A percentile compares a stretch with the other conserved stretches of the same genome.
Evolutionary conservation across 30 jellyfish, hydroid and myxozoan genomes (phyloP).

Genomic region (Turritopsis dohrnii): DNA sequence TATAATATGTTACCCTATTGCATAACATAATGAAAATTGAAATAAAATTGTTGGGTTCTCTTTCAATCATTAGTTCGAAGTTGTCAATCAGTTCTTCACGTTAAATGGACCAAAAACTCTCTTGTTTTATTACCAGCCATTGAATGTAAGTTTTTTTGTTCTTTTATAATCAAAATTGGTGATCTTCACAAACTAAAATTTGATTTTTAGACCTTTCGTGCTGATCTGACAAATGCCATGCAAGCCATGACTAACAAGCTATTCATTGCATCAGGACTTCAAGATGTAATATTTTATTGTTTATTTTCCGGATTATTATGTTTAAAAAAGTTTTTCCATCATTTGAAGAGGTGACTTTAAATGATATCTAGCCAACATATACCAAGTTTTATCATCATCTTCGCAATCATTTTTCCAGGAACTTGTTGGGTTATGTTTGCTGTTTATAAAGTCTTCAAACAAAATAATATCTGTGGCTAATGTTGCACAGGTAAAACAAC

Average conservation of each 20-base stretch:
- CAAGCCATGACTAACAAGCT: slow-evolving; percentile 51
- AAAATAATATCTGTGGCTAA: slow-evolving; percentile 43
- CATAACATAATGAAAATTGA: no score
- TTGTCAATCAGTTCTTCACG: slow-evolving; percentile 41
- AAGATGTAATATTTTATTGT: slow-evolving; percentile 26
- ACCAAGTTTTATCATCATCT: no score
- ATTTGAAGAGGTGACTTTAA: background rate
- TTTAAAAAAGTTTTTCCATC: background rate
- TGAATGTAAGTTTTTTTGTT: background rate
- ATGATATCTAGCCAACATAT: background rate
- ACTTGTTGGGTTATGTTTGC: slow-evolving; percentile 46
- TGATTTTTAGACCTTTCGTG: background rate
- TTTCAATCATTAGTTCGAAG: slow-evolving; percentile 41
- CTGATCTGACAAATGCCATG: background rate
- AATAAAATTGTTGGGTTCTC: no score
- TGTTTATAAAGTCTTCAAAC: slow-evolving; percentile 45
- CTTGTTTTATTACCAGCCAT: slow-evolving; percentile 55
- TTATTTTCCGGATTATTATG: background rate
- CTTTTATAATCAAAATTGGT: background rate
- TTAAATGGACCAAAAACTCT: slow-evolving; percentile 55
- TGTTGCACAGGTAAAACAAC: slow-evolving; percentile 56
- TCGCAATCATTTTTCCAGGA: slow-evolving; percentile 19
- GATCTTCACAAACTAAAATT: background rate
- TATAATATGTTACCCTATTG: no score
- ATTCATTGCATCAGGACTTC: slow-evolving; percentile 49